phyloP scores from a whole-genome alignment of 2,888 invertebrate genomes.

The Brenthis hecate region DNA sequence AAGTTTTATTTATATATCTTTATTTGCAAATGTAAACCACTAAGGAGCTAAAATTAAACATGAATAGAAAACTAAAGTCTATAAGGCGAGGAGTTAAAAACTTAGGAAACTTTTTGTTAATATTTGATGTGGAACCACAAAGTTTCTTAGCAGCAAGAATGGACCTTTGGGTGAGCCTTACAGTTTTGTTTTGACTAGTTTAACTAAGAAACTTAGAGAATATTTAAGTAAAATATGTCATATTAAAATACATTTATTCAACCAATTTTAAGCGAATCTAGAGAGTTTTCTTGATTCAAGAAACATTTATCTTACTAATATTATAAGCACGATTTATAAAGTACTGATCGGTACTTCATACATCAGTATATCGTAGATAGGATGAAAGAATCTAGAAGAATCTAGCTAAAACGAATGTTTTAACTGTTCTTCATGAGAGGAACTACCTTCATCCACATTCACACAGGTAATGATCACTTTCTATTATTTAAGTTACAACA shows the following conservation, averaged over 20 bases:
- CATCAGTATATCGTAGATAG: too few species aligned
- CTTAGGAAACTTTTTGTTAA: slow-evolving; percentile 32
- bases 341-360: too few species aligned
- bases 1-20: not conserved
- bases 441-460: too few species aligned
- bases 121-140: slow-evolving; percentile 37
- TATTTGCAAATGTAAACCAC: not conserved
- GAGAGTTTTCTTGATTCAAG: not conserved
- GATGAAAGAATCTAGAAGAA: too few species aligned
- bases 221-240: slow-evolving; percentile 11
- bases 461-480: too few species aligned
- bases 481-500: too few species aligned
- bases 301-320: not conserved
- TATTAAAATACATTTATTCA: slow-evolving; percentile 2
- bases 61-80: slow-evolving; percentile 13
- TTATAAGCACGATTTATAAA: too few species aligned
- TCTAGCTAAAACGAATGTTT: too few species aligned
- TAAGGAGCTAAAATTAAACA: slow-evolving; percentile 10
- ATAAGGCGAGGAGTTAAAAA: slow-evolving; percentile 37
- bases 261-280: too few species aligned
- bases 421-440: too few species aligned
- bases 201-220: slow-evolving; percentile 1
- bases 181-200: slow-evolving; percentile 31
- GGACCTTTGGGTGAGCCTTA: slow-evolving; percentile 35
- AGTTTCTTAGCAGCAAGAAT: slow-evolving; percentile 32